Base-by-base conservation (phyloP, 2,888 invertebrate genomes). In the Lypha dubia region DNA sequence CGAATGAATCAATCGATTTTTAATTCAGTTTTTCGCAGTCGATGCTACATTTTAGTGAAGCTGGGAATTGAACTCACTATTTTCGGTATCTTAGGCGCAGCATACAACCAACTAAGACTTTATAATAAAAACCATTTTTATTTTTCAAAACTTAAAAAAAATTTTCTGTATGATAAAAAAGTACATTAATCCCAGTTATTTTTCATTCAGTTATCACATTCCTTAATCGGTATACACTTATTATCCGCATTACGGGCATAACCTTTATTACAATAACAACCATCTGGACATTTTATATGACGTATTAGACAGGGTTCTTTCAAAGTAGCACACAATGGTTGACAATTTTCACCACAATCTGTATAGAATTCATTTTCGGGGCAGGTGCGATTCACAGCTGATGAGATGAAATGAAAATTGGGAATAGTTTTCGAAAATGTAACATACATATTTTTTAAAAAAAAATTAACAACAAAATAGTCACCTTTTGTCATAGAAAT, bases 211-310 rank as follows among this genome's bases (percentile, higher is more conserved):
- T n/a, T n/a, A 17, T 1, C 9, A 28, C 63, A 63, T 1, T 58
- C 15, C 17, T 58, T 11, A 6, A 86, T 84, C 20, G 88, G 89
- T 53, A 92, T 90, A 70, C 92, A 92, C 9, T 24, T 70, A 22
- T 89, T 88, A 0, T 32, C 17, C 0, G 79, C 38, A 71, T 91
- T 46, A 3, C 92, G 89, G 3, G 91, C 92, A 68, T 82, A 91
- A 0, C 89, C 89, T 3, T 88, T 49, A 9, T 86, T 86, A 75
- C 92, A 92, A 67, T 92, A 92, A 83, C 92, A 92, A 22, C 88
- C 91, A 77, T 90, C 89, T 3, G 90, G 90, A 13, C 92, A 92
- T 22, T 87, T 87, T 0, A 90, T 82, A 62, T 91, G 75, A 0
- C 20, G 46, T 0, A 92, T 88, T 0, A 85, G 41, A 13, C 92